phyloP scores from a whole-genome alignment of 2,888 invertebrate genomes.

The Belgica antarctica region DNA sequence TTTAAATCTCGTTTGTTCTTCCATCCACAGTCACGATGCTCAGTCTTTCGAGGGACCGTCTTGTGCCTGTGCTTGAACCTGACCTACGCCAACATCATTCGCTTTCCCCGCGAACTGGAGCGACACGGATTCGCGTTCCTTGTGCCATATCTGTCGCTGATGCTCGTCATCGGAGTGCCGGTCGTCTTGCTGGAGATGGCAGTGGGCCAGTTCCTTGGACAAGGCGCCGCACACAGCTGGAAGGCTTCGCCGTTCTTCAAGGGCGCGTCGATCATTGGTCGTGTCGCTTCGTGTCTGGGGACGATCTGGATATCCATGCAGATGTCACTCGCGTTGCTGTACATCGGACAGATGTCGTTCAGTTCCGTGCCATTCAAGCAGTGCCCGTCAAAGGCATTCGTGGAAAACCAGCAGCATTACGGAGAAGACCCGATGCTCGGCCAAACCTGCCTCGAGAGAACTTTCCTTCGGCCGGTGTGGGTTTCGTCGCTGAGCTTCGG shows the following conservation, averaged over 20 bases:
- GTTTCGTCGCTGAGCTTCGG: slow-evolving; percentile 54
- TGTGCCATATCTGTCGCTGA: slow-evolving; percentile 53
- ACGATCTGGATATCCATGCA: slow-evolving; percentile 55
- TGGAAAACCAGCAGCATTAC: background rate
- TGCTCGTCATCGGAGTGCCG: slow-evolving; percentile 55
- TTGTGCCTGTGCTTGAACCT: slow-evolving; percentile 55
- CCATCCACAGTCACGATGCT: slow-evolving; percentile 53
- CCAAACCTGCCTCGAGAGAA: slow-evolving; percentile 53
- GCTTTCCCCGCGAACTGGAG: slow-evolving; percentile 55
- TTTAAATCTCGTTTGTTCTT: background rate
- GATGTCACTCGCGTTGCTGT: slow-evolving; percentile 53
- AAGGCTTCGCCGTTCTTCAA: slow-evolving; percentile 55
- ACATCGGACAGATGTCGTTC: slow-evolving; percentile 53
- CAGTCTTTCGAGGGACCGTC: slow-evolving; percentile 55
- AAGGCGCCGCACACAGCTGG: slow-evolving; percentile 56
- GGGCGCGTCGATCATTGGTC: slow-evolving; percentile 54
- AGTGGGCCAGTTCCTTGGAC: slow-evolving; percentile 55
- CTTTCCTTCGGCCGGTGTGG: slow-evolving; percentile 55
- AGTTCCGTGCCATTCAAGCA: slow-evolving; percentile 53
- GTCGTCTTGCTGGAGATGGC: slow-evolving; percentile 55
- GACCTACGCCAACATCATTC: slow-evolving; percentile 55
- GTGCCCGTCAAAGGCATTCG: slow-evolving; percentile 48
- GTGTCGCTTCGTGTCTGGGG: slow-evolving; percentile 54
- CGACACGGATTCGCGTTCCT: slow-evolving; percentile 54
- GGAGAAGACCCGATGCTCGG: slow-evolving; percentile 49